Evolutionary conservation across 1,140 invertebrate genomes (phyloP), one percentile per base, ranked within the genome.

Genomic region (Nebria ingens): DNA sequence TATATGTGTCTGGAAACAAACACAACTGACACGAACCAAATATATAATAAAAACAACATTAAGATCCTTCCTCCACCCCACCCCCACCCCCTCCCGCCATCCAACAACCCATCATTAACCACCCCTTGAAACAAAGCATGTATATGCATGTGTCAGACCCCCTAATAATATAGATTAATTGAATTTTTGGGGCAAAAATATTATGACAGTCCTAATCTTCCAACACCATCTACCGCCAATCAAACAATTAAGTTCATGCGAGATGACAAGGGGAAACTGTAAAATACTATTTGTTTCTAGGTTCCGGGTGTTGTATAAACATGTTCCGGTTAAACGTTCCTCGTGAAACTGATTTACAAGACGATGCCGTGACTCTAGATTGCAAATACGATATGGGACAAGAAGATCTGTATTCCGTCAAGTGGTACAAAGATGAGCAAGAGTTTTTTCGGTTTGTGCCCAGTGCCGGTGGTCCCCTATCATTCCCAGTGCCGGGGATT

Each of bases 381-480:
- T 45, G 40, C 17, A 45, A 45, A 45, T 45, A 45, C 17, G 40
- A 45, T 45, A 6, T 45, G 6, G 73, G 74, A 40, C 84, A 87
- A 61, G 75, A 69, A 22, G 6, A 45, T 12, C 70, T 89, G 11
- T 87, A 87, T 68, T 80, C 82, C 17, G 83, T 88, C 53, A 83
- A 85, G 65, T 90, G 87, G 87, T 89, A 89, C 73, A 84, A 87
- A 69, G 86, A 89, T 71, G 80, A 87, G 64, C 83, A 84, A 65
- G 86, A 89, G 68, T 89, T 91, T 71, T 90, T 85, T 69, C 78
- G 85, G 58, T 89, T 79, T 45, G 17, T 45, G 4, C 40, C 40
- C 9, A 9, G 40, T 45, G 40, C 9, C 9, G 9, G 17, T 45
- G 40, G 40, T 11, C 9, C 15, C 4, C 15, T 12, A 12, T 12